Evolutionary conservation across 2,113 vertebrate genomes (phyloP), one percentile per base, ranked within the genome.

Genomic region (Toxotes chatareus): DNA sequence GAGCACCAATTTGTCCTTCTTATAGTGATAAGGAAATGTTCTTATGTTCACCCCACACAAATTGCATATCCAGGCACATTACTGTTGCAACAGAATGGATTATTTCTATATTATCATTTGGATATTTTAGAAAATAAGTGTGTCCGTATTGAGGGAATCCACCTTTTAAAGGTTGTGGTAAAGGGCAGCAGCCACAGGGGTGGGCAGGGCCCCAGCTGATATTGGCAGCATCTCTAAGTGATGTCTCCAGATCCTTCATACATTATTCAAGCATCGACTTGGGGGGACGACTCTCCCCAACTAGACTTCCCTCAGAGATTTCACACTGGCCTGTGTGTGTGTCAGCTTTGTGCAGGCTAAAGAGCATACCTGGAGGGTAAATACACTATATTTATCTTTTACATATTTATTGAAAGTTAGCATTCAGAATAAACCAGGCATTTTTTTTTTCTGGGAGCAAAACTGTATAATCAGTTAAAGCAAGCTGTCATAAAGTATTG

Each of bases 171-270:
- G 92, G 89, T 91, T 85, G 93, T 82, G 84, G 75, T 91, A 93
- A 94, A 94, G 91, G 94, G 90, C 92, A 93, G 79, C 83, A 84
- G 84, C 80, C 89, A 83, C 73, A 61, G 74, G 86, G 88, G 85
- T 86, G 88, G 88, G 87, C 87, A 86, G 67, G 80, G 87, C 84
- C 77, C 82, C 78, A 83, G 88, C 73, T 88, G 86, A 89, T 94
- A 94, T 94, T 88, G 91, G 93, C 93, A 93, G 93, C 90, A 88
- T 93, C 89, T 91, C 91, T 93, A 93, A 94, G 90, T 86, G 91
- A 93, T 93, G 93, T 93, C 92, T 93, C 90, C 84, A 90, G 86
- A 92, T 91, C 86, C 85, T 80, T 84, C 60, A 94, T 95, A 70
- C 88, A 95, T 95, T 92, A 95, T 95, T 94, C 91, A 95, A 83